Base-by-base conservation (phyloP, 2,113 vertebrate genomes). In the Rana temporaria region DNA sequence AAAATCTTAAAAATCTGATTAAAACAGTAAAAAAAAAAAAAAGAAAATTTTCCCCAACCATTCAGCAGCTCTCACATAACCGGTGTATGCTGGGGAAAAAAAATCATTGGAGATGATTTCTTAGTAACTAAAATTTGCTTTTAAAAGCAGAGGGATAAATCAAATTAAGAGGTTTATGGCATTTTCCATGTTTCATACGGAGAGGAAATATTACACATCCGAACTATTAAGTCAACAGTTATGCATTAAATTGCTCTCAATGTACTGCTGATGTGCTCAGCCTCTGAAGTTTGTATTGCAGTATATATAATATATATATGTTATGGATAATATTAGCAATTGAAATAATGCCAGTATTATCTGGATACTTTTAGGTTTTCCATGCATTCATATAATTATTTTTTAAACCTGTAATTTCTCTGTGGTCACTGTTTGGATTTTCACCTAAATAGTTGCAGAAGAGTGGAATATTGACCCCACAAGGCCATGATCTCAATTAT, bases 61-160 rank as follows among this genome's bases (percentile, higher is more conserved):
- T n/a, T 69, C 67, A 69, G n/a, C 18, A 48, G 48, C 68, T 71
- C 22, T 11, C 22, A 55, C 20, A 71, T 24, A 30, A 26, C 52
- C 69, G 11, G 42, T 16, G 38, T 4, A 52, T 14, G 4, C 22
- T 9, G 22, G 22, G n/a, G n/a, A 26, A 70, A 70, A 24, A 6
- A 48, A 48, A 48, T 48, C 1, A 11, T 42, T 7, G 48, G 15
- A 70, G 48, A 26, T 71, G 22, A 71, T 71, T 30, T 71, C 48
- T 55, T 26, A 71, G 69, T 71, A 71, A 71, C 48, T 55, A 53
- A 53, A 70, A 53, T 70, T 53, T 69, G 42, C 67, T 69, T 52
- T 52, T 69, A 70, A 53, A 70, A 53, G n/a, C 42, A 53, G 20
- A 6, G 3, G 22, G 22, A 71, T 71, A 55, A 71, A 55, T 55